Conservation (phyloP, 2,113 vertebrate species). For the Gobio gobio region DNA sequence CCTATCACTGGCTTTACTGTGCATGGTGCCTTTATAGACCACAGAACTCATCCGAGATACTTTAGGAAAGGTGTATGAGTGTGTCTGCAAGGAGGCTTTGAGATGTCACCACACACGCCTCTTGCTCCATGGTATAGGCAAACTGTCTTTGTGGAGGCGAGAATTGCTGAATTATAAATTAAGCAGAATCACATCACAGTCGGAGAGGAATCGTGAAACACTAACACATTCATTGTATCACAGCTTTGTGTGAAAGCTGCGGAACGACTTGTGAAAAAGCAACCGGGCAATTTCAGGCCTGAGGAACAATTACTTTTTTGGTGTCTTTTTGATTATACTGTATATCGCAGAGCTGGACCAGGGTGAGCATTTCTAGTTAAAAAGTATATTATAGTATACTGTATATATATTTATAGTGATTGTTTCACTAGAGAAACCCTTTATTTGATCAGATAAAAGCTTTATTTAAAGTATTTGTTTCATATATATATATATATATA, state of each 20-base stretch:
- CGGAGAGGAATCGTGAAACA: constrained; percentile 1
- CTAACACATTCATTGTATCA: background rate
- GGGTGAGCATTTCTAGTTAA: too few relatives aligned
- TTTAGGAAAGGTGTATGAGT: background rate
- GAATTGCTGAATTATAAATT: constrained; percentile 16
- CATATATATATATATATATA: too few relatives aligned
- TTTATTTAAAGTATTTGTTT: too few relatives aligned
- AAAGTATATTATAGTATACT: background rate
- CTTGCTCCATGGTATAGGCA: background rate
- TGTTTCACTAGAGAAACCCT: too few relatives aligned
- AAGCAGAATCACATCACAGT: constrained; percentile 1
- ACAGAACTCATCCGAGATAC: background rate
- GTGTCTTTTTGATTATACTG: too few relatives aligned
- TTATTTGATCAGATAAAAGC: too few relatives aligned
- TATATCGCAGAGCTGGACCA: too few relatives aligned
- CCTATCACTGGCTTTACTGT: background rate
- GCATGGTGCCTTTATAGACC: background rate
- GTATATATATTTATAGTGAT: too few relatives aligned
- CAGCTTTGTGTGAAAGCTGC: constrained; percentile 2
- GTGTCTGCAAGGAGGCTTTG: constrained; percentile 14
- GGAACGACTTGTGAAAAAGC: background rate
- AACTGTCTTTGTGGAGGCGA: background rate
- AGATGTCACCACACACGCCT: background rate
- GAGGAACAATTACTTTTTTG: background rate
- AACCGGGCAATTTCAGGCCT: background rate